Evolutionary conservation across 2,888 invertebrate genomes (phyloP), one percentile per base, ranked within the genome.

Genomic region (Aspidapion aeneum): DNA sequence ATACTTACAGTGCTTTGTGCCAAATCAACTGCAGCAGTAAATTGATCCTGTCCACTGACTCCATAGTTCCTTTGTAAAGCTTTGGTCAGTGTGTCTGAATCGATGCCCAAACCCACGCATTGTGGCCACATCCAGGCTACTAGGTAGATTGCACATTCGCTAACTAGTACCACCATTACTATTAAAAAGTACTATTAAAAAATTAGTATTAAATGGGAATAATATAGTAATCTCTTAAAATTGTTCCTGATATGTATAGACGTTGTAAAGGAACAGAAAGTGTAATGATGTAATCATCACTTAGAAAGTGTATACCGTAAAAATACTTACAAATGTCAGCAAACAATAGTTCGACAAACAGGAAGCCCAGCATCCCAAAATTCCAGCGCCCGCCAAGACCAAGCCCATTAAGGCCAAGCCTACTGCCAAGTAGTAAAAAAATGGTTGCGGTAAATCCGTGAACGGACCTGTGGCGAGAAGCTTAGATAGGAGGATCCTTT

Each of bases 351-450:
- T 90, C 68, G 89, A 87, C 71, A 90, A 82, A 73, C 90, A 91
- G 0, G 90, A 87, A 0, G 91, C 91, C 91, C 92, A 93, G 77
- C 90, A 93, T 57, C 93, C 93, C 18, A 92, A 79, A 55, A 92
- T 86, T 1, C 90, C 87, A 0, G 87, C 85, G 3, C 87, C 82
- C 60, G 90, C 86, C 58, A 90, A 84, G 48, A 87, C 78, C 60
- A 92, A 82, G 1, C 93, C 93, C 0, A 89, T 82, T 0, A 84
- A 82, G n/a, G 90, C 83, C 58, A 90, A 77, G 1, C 86, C 88
- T 57, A 93, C 82, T 0, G 91, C 87, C 5, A 90, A 82, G 74
- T 93, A 93, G 75, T 91, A 90, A 72, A 93, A 87, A 16, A 92
- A 83, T 0, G 93, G 90, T 72, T 92, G 88, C 1, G 86, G 84